Evolutionary conservation across 2,797 vertebrate species (phyloP).

Genomic region (Kryptopterus vitreolus): DNA sequence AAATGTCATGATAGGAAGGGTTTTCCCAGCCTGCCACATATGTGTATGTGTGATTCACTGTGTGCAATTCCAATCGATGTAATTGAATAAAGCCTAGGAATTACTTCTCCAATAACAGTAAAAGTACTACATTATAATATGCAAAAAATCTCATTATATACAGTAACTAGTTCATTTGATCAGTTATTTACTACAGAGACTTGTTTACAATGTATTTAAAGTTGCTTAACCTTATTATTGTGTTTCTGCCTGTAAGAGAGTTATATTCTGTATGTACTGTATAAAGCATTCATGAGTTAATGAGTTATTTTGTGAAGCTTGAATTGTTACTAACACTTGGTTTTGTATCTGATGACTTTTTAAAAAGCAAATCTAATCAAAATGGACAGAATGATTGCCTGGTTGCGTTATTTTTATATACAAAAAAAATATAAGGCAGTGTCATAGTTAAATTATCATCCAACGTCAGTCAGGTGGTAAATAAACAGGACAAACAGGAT

Average conservation of each 20-base stretch:
- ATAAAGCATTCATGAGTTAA: neutral
- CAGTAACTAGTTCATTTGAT: neutral
- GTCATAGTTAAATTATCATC: no score
- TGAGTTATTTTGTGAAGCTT: neutral
- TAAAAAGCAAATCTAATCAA: neutral
- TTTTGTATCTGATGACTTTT: neutral
- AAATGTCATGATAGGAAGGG: neutral
- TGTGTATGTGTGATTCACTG: neutral
- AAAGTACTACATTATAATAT: constrained; percentile 10
- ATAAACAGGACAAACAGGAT: no score
- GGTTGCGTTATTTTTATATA: no score
- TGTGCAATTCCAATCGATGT: neutral
- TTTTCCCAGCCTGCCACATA: neutral
- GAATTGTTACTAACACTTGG: neutral
- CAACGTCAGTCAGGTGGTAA: no score
- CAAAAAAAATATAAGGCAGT: no score
- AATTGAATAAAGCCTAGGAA: neutral
- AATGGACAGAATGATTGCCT: neutral
- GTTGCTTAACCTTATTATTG: neutral
- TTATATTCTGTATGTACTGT: constrained; percentile 5
- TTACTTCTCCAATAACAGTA: neutral
- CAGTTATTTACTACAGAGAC: neutral
- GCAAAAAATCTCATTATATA: constrained; percentile 3
- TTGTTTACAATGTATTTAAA: constrained; percentile 33
- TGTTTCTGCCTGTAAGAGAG: constrained; percentile 7